Evolutionary conservation across 2,113 vertebrate species (phyloP).

Genomic region (Macrotus californicus): DNA sequence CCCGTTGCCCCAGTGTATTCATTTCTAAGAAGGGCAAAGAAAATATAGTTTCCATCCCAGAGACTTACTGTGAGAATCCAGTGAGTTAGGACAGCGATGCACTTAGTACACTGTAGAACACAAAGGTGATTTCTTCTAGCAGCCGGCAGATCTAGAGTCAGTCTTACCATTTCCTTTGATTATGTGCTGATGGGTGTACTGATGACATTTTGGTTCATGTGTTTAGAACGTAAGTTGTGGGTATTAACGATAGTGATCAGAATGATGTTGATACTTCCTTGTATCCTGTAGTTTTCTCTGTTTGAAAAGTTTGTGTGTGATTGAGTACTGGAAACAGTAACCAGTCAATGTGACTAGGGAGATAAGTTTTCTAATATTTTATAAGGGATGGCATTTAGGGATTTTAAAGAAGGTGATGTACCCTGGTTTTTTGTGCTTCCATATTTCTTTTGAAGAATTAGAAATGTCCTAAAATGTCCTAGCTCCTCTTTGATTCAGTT

Average conservation of each 20-base stretch:
- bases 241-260: not conserved
- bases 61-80: not conserved
- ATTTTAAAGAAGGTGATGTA: not conserved
- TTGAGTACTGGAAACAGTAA: not conserved
- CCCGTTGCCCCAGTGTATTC: not conserved
- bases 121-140: not conserved
- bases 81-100: not conserved
- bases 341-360: not conserved
- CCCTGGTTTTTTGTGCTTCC: not conserved
- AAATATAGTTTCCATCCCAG: not conserved
- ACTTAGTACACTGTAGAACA: not conserved
- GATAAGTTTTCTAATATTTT: conserved; percentile 10
- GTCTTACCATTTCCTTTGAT: not conserved
- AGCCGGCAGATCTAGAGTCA: not conserved
- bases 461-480: not conserved
- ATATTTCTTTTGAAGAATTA: conserved; percentile 32
- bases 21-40: not conserved
- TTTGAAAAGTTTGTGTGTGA: not conserved
- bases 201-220: not conserved
- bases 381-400: not conserved
- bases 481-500: not conserved
- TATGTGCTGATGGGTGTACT: not conserved
- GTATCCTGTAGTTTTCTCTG: not conserved
- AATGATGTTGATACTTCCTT: not conserved
- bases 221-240: not conserved